A percentile compares a stretch with the other conserved stretches of the same genome.
Conservation (phyloP, 2,113 vertebrate genomes). For the Bungarus multicinctus region DNA sequence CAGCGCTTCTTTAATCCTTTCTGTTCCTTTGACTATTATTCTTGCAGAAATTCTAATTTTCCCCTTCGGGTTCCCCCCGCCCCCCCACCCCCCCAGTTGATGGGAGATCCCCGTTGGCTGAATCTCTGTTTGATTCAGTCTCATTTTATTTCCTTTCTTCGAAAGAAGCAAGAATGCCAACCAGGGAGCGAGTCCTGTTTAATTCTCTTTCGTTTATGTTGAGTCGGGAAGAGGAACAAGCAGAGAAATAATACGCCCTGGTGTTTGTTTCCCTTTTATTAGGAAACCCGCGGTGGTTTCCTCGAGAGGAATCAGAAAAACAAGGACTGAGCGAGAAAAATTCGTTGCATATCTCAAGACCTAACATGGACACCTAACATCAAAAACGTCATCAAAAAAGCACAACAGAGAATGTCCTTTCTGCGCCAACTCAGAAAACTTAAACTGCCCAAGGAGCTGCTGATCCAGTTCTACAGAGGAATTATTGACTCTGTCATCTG, state of each 20-base stretch:
- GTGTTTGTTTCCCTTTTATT: not conserved
- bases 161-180: not conserved
- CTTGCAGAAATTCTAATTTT: not conserved
- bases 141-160: not conserved
- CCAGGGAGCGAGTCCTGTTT: not conserved
- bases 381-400: no score
- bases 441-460: no score
- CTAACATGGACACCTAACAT: no score
- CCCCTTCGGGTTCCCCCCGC: not conserved
- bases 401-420: no score
- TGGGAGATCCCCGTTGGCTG: not conserved
- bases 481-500: no score
- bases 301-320: no score
- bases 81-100: accelerated
- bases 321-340: not conserved
- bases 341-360: no score
- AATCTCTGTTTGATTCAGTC: not conserved
- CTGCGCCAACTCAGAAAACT: no score
- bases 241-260: not conserved
- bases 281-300: no score
- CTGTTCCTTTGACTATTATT: not conserved
- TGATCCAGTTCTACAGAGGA: no score
- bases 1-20: not conserved
- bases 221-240: not conserved
- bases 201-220: not conserved